phyloP scores from a whole-genome alignment of 2,888 invertebrate species.

The Drosophila vallismaia region DNA sequence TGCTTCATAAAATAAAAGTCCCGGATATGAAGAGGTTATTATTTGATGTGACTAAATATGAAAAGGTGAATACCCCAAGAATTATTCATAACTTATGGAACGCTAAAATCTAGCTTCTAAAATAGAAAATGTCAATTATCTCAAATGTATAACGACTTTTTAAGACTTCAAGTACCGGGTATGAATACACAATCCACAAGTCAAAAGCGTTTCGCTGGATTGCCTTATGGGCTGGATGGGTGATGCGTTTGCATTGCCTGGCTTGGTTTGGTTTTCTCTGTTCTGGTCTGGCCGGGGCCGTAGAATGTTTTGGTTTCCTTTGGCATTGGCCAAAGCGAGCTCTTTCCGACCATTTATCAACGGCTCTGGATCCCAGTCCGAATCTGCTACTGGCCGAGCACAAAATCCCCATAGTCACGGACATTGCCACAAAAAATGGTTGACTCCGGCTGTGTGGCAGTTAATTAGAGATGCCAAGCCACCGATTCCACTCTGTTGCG shows the following conservation, averaged over 20 bases:
- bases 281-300: constrained; percentile 18
- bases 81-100: too few species aligned
- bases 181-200: not conserved
- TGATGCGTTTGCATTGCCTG: not conserved
- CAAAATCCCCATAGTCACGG: constrained; percentile 1
- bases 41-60: too few species aligned
- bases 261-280: constrained; percentile 24
- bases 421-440: not conserved
- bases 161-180: not conserved
- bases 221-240: constrained; percentile 32
- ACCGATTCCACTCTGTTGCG: constrained; percentile 1
- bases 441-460: constrained; percentile 16
- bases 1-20: too few species aligned
- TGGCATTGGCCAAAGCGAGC: constrained; percentile 26
- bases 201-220: constrained; percentile 37
- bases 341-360: constrained; percentile 54
- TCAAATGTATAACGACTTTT: not conserved
- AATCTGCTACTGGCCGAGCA: constrained; percentile 22
- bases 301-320: constrained; percentile 20
- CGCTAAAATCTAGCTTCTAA: too few species aligned
- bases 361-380: constrained; percentile 17
- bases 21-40: too few species aligned
- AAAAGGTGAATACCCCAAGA: too few species aligned
- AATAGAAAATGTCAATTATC: too few species aligned
- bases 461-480: constrained; percentile 41